Percentiles rank a stretch among this genome's conserved stretches.
These are phyloP conservation scores for Regulus satrapa DNA, from an alignment of 2,113 vertebrate species.

Conservation along the genomic window DNA sequence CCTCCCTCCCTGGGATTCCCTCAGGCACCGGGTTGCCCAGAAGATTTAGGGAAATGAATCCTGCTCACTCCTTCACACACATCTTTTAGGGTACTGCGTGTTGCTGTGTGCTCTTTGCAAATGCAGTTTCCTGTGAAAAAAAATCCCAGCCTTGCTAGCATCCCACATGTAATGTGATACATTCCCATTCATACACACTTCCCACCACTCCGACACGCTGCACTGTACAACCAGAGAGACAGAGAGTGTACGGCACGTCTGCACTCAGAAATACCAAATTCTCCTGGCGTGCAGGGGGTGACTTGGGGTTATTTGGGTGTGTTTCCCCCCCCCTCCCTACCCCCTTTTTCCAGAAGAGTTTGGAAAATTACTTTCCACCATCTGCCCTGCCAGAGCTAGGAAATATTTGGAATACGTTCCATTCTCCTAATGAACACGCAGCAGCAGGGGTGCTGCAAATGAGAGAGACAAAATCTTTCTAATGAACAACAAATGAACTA, in stretches of 20 bases:
- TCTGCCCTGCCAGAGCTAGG: slow-evolving; percentile 53
- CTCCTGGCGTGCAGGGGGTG: background rate
- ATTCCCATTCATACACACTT: slow-evolving; percentile 51
- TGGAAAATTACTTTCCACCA: slow-evolving; percentile 65
- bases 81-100: background rate
- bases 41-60: background rate
- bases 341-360: slow-evolving; percentile 39
- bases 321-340: background rate
- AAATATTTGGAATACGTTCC: slow-evolving; percentile 70
- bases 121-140: slow-evolving; percentile 47
- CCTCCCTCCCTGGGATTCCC: background rate
- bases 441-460: slow-evolving; percentile 37
- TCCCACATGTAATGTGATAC: slow-evolving; percentile 44
- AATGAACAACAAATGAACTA: slow-evolving; percentile 70
- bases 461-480: slow-evolving; percentile 64
- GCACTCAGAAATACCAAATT: background rate
- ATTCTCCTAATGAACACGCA: slow-evolving; percentile 58
- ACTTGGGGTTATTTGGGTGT: background rate
- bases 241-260: background rate
- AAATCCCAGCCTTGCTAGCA: slow-evolving; percentile 47
- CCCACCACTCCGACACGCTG: slow-evolving; percentile 10
- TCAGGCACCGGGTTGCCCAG: background rate
- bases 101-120: slow-evolving; percentile 40
- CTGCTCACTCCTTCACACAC: background rate
- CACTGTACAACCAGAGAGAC: slow-evolving; percentile 13